phyloP scores from a whole-genome alignment of 2,888 invertebrate genomes.

The Patella depressa region DNA sequence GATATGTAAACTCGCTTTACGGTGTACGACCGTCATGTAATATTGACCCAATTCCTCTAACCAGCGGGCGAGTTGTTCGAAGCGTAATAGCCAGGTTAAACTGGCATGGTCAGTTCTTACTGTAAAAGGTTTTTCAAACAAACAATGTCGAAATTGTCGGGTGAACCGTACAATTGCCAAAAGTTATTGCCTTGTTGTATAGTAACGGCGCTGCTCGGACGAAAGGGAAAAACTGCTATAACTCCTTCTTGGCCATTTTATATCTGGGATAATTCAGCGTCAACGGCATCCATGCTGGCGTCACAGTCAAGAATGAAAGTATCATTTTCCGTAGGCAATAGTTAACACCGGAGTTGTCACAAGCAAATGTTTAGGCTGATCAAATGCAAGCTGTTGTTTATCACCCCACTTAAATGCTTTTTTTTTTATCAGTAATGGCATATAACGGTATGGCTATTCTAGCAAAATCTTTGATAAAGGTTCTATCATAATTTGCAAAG shows the following conservation, averaged over 20 bases:
- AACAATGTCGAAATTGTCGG: slow-evolving; percentile 20
- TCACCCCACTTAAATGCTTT: too few relatives aligned
- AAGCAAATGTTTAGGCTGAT: too few relatives aligned
- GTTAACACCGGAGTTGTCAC: too few relatives aligned
- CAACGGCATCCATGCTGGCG: too few relatives aligned
- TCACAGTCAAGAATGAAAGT: too few relatives aligned
- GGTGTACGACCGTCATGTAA: background rate
- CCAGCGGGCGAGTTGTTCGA: slow-evolving; percentile 28
- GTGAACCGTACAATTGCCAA: background rate
- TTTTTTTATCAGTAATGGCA: background rate
- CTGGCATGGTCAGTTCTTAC: slow-evolving; percentile 33
- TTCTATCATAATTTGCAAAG: too few relatives aligned
- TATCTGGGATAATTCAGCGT: too few relatives aligned
- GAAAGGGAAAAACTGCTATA: slow-evolving; percentile 29
- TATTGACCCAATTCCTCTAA: slow-evolving; percentile 18
- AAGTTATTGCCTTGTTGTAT: slow-evolving; percentile 21
- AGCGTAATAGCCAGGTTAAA: slow-evolving; percentile 24
- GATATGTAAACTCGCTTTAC: background rate
- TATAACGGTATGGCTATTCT: slow-evolving; percentile 30
- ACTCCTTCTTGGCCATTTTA: slow-evolving; percentile 29
- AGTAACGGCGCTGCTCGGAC: slow-evolving; percentile 27
- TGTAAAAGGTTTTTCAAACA: slow-evolving; percentile 23
- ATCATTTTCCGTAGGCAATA: too few relatives aligned
- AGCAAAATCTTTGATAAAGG: background rate
- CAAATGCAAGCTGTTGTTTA: too few relatives aligned